Percentiles rank a stretch among this genome's conserved stretches.
phyloP scores from a whole-genome alignment of 2,888 invertebrate species.

The Smittia sp. region DNA sequence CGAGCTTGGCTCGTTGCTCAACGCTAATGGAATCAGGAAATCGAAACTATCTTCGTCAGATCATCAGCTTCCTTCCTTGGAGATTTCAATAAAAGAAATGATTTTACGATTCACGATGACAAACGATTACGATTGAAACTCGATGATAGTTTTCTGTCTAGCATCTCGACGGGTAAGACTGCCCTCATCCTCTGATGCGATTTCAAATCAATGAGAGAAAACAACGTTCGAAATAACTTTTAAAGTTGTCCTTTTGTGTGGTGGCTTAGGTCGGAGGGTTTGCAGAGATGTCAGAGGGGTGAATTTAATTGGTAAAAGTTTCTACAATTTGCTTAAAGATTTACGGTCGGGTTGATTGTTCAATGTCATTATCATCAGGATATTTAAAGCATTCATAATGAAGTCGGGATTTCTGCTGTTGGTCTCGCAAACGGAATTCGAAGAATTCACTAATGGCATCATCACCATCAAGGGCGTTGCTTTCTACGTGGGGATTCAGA shows the following conservation, averaged over 20 bases:
- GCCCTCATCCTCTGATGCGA: too few species aligned
- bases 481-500: background rate
- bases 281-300: background rate
- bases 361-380: constrained; percentile 5
- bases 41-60: too few species aligned
- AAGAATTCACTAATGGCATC: background rate
- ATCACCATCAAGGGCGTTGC: background rate
- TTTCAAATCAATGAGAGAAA: too few species aligned
- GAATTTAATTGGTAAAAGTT: constrained; percentile 4
- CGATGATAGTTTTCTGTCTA: too few species aligned
- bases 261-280: background rate
- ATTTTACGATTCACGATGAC: too few species aligned
- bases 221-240: background rate
- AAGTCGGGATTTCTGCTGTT: background rate
- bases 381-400: background rate
- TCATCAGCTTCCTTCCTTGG: too few species aligned
- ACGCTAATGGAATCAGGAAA: too few species aligned
- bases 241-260: background rate
- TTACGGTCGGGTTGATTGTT: background rate
- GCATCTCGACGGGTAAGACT: too few species aligned
- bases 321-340: background rate
- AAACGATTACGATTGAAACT: too few species aligned
- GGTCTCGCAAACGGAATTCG: background rate
- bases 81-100: too few species aligned
- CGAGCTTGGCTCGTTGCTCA: too few species aligned